These are phyloP conservation scores for Apogon hyalosoma DNA, from an alignment of 2,797 vertebrate species.

Conservation along the genomic window DNA sequence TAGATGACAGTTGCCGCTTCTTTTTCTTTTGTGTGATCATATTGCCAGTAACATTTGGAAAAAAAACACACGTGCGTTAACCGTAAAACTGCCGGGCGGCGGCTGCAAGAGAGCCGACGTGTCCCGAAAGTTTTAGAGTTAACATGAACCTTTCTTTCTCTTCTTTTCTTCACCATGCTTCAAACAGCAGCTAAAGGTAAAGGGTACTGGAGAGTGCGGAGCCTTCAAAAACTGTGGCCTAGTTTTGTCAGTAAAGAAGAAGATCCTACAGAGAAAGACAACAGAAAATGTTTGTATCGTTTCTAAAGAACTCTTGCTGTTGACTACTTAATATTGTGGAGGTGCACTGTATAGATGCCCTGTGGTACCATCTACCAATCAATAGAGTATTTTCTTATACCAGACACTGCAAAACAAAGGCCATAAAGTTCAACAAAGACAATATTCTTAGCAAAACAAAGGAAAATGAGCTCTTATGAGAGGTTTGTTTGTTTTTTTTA, in stretches of 20 bases:
- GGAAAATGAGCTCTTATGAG: too few species aligned
- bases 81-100: constrained; percentile 75
- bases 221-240: neutral
- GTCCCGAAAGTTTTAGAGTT: constrained; percentile 81
- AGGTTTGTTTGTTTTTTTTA: too few species aligned
- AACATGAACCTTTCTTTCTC: constrained; percentile 72
- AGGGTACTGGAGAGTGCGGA: neutral
- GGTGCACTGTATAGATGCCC: neutral
- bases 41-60: constrained; percentile 94
- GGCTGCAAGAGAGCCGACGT: constrained; percentile 28
- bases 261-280: neutral
- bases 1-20: constrained; percentile 99
- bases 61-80: constrained; percentile 75
- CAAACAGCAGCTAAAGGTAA: constrained; percentile 81
- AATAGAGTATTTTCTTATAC: too few species aligned
- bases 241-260: neutral
- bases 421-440: too few species aligned
- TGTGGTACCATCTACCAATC: too few species aligned
- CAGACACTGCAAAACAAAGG: too few species aligned
- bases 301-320: neutral
- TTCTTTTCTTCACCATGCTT: constrained; percentile 86
- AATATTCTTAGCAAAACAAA: too few species aligned
- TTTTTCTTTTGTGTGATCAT: constrained; percentile 89
- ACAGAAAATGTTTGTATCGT: neutral
- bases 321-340: neutral